phyloP scores from a whole-genome alignment of 1,140 invertebrate species.

The Trachelipus rathkii region DNA sequence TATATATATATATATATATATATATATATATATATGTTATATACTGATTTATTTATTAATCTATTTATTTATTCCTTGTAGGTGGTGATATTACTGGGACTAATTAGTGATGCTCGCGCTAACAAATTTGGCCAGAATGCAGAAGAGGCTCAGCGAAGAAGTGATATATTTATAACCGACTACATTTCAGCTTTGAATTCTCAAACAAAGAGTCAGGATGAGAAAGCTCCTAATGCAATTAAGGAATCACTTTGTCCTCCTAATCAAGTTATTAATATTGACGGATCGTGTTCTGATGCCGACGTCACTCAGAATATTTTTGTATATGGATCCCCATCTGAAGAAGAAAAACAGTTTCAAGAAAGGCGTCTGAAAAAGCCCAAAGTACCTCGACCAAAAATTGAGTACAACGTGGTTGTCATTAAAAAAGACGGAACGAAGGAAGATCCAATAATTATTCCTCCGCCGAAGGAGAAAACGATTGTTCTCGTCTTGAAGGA shows the following conservation, averaged over 20 bases:
- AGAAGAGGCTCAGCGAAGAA: no score
- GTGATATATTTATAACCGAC: not conserved
- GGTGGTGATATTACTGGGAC: no score
- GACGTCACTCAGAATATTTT: not conserved
- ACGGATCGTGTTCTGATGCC: not conserved
- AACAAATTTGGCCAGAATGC: no score
- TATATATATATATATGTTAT: slow-evolving; percentile 8
- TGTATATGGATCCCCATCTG: not conserved
- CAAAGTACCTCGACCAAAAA: slow-evolving; percentile 21
- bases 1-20: slow-evolving; percentile 3
- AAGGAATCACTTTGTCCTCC: not conserved
- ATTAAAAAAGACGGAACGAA: slow-evolving; percentile 6
- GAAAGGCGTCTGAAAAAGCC: not conserved
- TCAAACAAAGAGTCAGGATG: not conserved
- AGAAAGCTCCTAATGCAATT: not conserved
- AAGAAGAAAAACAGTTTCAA: not conserved
- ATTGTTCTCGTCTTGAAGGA: slow-evolving; percentile 23
- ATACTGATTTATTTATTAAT: not conserved
- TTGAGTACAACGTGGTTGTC: slow-evolving; percentile 28
- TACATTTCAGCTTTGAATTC: not conserved
- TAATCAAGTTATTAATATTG: not conserved
- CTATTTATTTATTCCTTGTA: not conserved
- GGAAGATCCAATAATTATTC: slow-evolving; percentile 21
- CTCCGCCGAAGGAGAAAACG: slow-evolving; percentile 23
- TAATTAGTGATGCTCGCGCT: no score